A percentile compares a stretch with the other conserved stretches of the same genome.
These are phyloP conservation scores for Silvanus unidentatus DNA, from an alignment of 2,888 invertebrate species.

Conservation along the genomic window DNA sequence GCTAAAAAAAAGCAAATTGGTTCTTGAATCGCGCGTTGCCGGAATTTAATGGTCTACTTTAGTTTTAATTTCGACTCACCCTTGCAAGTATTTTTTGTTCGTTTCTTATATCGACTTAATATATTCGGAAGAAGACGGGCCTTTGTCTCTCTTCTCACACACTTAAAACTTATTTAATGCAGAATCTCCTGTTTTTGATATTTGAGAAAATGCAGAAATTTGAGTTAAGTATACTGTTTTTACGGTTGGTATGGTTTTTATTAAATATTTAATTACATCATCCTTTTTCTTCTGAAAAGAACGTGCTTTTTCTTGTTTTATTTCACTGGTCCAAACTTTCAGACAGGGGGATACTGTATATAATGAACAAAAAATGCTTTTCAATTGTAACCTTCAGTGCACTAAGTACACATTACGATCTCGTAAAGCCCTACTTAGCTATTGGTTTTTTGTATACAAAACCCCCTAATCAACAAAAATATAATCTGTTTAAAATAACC, in stretches of 20 bases:
- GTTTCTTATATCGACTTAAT: too few species aligned
- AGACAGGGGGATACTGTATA: too few species aligned
- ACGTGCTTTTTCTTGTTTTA: too few species aligned
- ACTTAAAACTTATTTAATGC: slow-evolving; percentile 19
- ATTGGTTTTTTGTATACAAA: slow-evolving; percentile 3
- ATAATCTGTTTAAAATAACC: slow-evolving; percentile 33
- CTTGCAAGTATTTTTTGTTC: slow-evolving; percentile 6
- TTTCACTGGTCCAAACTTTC: too few species aligned
- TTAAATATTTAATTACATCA: too few species aligned
- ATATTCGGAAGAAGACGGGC: background rate
- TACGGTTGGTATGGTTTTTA: too few species aligned
- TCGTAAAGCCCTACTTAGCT: too few species aligned
- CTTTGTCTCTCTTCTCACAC: background rate
- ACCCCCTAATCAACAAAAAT: slow-evolving; percentile 23
- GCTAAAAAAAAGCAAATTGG: slow-evolving; percentile 22
- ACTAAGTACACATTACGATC: too few species aligned
- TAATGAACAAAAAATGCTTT: too few species aligned
- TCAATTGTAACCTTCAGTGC: too few species aligned
- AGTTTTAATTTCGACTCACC: slow-evolving; percentile 17
- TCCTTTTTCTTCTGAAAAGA: too few species aligned
- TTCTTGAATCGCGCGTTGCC: slow-evolving; percentile 13
- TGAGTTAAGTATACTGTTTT: slow-evolving; percentile 5
- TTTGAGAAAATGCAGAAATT: slow-evolving; percentile 21
- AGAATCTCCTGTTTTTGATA: slow-evolving; percentile 19
- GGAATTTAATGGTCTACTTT: slow-evolving; percentile 21